Evolutionary conservation across 2,113 vertebrate genomes (phyloP), one percentile per base, ranked within the genome.

Genomic region (Agapornis roseicollis): DNA sequence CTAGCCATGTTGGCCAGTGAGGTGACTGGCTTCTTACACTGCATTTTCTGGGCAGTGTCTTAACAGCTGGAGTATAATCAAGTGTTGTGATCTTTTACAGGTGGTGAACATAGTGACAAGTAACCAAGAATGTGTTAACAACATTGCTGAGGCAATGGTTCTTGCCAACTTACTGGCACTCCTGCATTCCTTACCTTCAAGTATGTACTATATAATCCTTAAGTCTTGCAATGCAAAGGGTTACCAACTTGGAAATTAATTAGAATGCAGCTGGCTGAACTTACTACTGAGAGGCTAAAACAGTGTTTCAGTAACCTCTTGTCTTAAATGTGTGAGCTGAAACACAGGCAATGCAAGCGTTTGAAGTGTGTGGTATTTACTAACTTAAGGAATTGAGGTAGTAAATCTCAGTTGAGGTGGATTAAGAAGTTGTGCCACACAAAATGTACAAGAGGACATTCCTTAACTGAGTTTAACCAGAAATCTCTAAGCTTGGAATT

Each of bases 91-190:
- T 97, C 89, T 70, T 93, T 97, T 97, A 89, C 96, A 99, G 99
- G 99, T 99, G 91, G 99, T 99, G 77, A 99, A 99, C 94, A 99
- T 99, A 53, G 99, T 99, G 79, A 99, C 99, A 9, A 99, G 98
- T 77, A 99, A 99, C 93, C 99, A 99, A 97, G 99, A 99, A 53
- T 99, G 99, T 92, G 99, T 99, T 64, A 98, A 98, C 97, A 99
- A 99, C 97, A 99, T 99, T 91, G 99, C 99, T 4, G 99, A 99
- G 82, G 99, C 99, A 17, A 94, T 99, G 93, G 99, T 99, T 95
- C 98, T 99, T 91, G 98, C 99, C 42, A 99, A 98, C 86, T 98
- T 99, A 50, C 96, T 99, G 96, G 98, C 99, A 92, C 98, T 99
- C 74, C 98, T 99, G 53, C 99, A 99, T 97, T 99, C 99, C 10